phyloP scores from a whole-genome alignment of 2,888 invertebrate species.

The Drosophila pseudotakahashii region DNA sequence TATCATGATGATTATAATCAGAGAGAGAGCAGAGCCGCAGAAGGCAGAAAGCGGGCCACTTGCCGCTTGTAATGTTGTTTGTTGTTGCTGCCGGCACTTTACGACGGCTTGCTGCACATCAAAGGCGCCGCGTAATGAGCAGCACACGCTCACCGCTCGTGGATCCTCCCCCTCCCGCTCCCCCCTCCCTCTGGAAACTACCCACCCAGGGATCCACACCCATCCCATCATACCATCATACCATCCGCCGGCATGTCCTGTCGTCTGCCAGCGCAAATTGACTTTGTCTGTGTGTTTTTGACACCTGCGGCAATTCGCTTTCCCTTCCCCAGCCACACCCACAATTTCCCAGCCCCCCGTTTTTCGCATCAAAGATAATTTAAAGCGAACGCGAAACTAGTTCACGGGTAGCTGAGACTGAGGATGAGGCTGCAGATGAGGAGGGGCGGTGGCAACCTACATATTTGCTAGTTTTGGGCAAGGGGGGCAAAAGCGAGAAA shows the following conservation, averaged over 20 bases:
- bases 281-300: conserved; percentile 79
- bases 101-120: conserved; percentile 77
- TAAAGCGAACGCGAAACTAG: conserved; percentile 71
- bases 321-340: conserved; percentile 48
- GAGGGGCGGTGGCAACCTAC: conserved; percentile 58
- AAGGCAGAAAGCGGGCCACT: conserved; percentile 60
- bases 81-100: conserved; percentile 66
- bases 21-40: conserved; percentile 33
- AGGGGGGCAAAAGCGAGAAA: conserved; percentile 31
- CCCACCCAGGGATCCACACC: conserved; percentile 2
- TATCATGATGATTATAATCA: conserved; percentile 77
- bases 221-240: not conserved
- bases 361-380: conserved; percentile 76
- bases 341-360: not conserved
- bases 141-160: conserved; percentile 61
- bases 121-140: conserved; percentile 78
- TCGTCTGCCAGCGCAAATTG: conserved; percentile 68
- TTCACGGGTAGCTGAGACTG: conserved; percentile 62
- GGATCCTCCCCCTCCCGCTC: not conserved
- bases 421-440: conserved; percentile 11
- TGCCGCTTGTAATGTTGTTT: conserved; percentile 71
- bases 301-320: conserved; percentile 78
- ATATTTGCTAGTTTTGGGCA: conserved; percentile 62
- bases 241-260: conserved; percentile 17
- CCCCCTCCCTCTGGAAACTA: conserved; percentile 5